Base-by-base conservation (phyloP, 2,797 vertebrate species). In the Cynopterus sphinx region DNA sequence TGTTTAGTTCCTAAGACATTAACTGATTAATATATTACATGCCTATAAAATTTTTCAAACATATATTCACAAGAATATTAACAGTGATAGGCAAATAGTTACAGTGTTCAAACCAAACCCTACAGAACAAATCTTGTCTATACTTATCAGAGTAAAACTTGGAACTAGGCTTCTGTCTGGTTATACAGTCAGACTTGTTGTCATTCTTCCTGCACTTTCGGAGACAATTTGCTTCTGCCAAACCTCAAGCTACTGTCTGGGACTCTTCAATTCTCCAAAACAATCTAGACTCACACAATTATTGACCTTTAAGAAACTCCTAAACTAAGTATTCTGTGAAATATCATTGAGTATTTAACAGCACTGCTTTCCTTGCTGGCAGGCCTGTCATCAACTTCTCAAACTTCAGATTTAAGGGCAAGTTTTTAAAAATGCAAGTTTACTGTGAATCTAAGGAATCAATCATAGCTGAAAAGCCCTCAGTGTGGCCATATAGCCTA, bases 1-100 rank as follows among this genome's bases (percentile, higher is more conserved):
- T 21, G 49, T 95, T 91, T 43, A 22, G 24, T 73, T 93, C 2
- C 3, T 65, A 91, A 96, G 74, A 82, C 46, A 82, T 36, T 46
- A 67, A 88, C 51, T 74, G 46, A 36, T 93, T 83, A 74, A 59
- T 90, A 81, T 82, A 95, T 94, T 90, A 88, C 65, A 91, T 7
- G 49, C 6, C 15, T 88, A 43, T 68, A 86, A 86, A 87, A 83
- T 6, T 90, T 46, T 49, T 63, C 57, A 65, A 96, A 49, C 26
- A 55, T 7, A 3, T 81, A 63, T 81, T 90, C 73, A 73, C 85
- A 95, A 70, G 63, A 91, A 36, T 21, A 43, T 93, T 79, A 87
- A 74, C 71, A 71, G 6, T 43, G 53, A 31, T 65, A 57, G 31
- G 19, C 13, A 79, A 83, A 71, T 6, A 26, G 73, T 51, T 88